phyloP scores from a whole-genome alignment of 2,113 vertebrate genomes.

The Salvelinus sp. region DNA sequence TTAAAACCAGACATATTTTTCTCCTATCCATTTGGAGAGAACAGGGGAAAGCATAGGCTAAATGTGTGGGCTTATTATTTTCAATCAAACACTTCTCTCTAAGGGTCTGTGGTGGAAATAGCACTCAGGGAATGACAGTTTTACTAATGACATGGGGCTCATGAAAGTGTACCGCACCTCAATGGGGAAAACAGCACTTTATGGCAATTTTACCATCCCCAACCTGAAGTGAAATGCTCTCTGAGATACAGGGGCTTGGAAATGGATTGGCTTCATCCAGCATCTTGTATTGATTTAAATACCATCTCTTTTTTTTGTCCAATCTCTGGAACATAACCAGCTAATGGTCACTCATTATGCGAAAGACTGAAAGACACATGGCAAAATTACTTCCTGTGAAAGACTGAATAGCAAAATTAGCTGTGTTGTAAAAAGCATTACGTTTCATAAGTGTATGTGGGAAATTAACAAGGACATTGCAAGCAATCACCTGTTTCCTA shows the following conservation, averaged over 20 bases:
- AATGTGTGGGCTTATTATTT: slow-evolving; percentile 59
- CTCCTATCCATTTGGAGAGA: slow-evolving; percentile 48
- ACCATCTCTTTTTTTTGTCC: neutral
- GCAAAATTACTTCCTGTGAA: neutral
- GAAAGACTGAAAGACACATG: neutral
- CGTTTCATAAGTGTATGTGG: neutral
- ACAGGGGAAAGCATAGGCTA: slow-evolving; percentile 37
- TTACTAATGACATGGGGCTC: slow-evolving; percentile 63
- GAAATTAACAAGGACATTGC: slow-evolving; percentile 4
- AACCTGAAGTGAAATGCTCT: slow-evolving; percentile 28
- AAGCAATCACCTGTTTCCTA: neutral
- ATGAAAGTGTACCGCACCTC: slow-evolving; percentile 33
- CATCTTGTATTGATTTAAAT: slow-evolving; percentile 4
- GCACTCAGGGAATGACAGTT: slow-evolving; percentile 65
- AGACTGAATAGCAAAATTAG: too few relatives aligned
- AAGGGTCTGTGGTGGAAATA: slow-evolving; percentile 50
- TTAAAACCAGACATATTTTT: slow-evolving; percentile 63
- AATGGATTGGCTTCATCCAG: slow-evolving; percentile 24
- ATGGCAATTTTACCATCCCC: slow-evolving; percentile 47
- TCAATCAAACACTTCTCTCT: slow-evolving; percentile 59
- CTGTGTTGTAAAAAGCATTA: neutral
- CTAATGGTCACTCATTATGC: neutral
- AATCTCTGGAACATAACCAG: neutral
- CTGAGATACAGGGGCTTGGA: slow-evolving; percentile 20
- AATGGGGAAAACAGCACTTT: slow-evolving; percentile 50